Conservation (phyloP, 2,113 vertebrate species). For the Stigmatopora argus region DNA sequence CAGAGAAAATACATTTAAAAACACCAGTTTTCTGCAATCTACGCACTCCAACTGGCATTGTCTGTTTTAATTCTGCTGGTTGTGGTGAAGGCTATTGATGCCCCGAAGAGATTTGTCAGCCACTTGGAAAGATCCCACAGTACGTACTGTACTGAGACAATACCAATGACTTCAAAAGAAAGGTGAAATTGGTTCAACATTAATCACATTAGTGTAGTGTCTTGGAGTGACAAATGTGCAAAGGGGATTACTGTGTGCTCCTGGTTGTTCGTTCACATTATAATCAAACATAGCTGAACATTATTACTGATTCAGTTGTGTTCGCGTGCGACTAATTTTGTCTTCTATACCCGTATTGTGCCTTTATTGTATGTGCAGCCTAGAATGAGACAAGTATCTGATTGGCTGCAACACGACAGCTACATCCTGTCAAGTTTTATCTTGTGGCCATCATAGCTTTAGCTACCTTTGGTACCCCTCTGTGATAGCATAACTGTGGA, state of each 20-base stretch:
- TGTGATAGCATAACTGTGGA: neutral
- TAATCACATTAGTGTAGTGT: neutral
- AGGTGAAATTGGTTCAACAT: neutral
- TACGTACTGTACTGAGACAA: neutral
- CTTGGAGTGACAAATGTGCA: neutral
- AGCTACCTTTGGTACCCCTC: neutral
- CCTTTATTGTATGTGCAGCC: neutral
- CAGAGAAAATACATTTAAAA: neutral
- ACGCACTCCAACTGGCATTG: neutral
- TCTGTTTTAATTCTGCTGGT: neutral
- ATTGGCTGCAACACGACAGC: neutral
- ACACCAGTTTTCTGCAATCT: neutral
- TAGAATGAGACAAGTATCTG: neutral
- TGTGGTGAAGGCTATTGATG: neutral
- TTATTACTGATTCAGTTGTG: neutral
- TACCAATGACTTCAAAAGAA: neutral
- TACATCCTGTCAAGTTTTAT: neutral
- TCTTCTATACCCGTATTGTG: neutral
- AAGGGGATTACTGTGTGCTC: neutral
- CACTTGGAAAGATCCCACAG: neutral
- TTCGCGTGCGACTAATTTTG: too few species aligned
- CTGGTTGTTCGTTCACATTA: neutral
- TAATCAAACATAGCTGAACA: neutral
- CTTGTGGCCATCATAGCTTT: neutral
- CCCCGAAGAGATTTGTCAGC: neutral